Conservation (phyloP, 1,140 invertebrate species). For the Odontomachus brunneus region DNA sequence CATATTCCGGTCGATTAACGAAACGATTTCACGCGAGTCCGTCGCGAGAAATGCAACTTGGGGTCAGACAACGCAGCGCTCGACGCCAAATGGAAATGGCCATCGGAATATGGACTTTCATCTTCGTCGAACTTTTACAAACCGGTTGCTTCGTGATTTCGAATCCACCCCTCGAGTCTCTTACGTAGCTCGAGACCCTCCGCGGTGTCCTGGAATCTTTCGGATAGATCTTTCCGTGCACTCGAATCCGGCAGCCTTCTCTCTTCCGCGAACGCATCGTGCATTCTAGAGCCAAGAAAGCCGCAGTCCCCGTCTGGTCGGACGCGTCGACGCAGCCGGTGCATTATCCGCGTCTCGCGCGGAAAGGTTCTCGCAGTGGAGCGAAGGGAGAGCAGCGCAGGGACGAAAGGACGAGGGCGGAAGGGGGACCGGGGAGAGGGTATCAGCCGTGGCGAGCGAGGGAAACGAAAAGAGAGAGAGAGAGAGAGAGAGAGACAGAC, state of each 20-base stretch:
- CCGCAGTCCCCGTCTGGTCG: neutral
- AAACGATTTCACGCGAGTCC: no score
- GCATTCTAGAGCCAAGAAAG: neutral
- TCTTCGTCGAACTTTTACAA: no score
- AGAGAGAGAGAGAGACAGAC: conserved; percentile 66
- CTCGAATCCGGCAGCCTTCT: no score
- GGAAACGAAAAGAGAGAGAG: conserved; percentile 60
- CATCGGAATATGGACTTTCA: no score
- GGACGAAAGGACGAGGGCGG: conserved; percentile 55
- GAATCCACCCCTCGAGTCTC: no score
- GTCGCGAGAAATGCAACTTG: no score
- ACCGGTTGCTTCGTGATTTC: no score
- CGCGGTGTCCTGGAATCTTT: no score
- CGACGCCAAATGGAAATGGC: no score
- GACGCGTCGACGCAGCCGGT: conserved; percentile 36
- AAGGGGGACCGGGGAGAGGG: conserved; percentile 37
- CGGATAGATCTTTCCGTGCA: no score
- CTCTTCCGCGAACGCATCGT: neutral
- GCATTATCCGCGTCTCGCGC: conserved; percentile 51
- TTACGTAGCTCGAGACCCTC: conserved; percentile 5
- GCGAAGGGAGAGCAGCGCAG: conserved; percentile 62
- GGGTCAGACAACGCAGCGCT: no score
- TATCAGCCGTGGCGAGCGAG: conserved; percentile 50
- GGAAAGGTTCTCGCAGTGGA: conserved; percentile 38
- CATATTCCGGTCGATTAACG: no score